Conservation (phyloP, 2,797 vertebrate genomes). For the Oreortyx pictus region DNA sequence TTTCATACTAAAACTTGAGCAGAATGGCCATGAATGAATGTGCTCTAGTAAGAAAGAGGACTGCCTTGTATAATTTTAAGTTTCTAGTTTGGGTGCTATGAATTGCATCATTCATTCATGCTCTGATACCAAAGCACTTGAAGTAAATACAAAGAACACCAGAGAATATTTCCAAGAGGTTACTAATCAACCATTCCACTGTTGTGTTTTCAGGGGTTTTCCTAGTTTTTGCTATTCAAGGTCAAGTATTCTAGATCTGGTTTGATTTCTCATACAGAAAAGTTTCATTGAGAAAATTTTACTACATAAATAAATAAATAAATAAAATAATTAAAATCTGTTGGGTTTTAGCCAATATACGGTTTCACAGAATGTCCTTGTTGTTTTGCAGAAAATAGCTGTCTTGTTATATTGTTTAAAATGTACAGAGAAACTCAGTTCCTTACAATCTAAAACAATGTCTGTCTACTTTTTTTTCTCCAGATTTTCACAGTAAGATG, state of each 20-base stretch:
- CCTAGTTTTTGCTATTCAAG: neutral
- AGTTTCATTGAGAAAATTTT: neutral
- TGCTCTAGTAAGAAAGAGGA: neutral
- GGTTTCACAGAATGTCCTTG: neutral
- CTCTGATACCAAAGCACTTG: neutral
- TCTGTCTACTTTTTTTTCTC: neutral
- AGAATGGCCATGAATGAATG: neutral
- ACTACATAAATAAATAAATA: rapidly evolving
- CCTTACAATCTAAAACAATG: neutral
- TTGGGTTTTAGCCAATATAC: neutral
- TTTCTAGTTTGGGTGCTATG: neutral
- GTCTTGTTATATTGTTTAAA: neutral
- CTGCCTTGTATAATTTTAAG: neutral
- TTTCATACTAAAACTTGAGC: rapidly evolving
- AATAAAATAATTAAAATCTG: rapidly evolving
- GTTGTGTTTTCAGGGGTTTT: neutral
- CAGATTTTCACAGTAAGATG: constrained; percentile 7
- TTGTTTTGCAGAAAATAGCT: neutral
- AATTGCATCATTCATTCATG: neutral
- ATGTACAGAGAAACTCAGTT: neutral
- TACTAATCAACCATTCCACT: neutral
- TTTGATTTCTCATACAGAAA: neutral
- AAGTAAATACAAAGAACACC: neutral
- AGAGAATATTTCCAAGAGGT: neutral
- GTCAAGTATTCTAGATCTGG: neutral